These are phyloP conservation scores for Hypsopygia costalis DNA, from an alignment of 2,888 invertebrate species.

Conservation along the genomic window DNA sequence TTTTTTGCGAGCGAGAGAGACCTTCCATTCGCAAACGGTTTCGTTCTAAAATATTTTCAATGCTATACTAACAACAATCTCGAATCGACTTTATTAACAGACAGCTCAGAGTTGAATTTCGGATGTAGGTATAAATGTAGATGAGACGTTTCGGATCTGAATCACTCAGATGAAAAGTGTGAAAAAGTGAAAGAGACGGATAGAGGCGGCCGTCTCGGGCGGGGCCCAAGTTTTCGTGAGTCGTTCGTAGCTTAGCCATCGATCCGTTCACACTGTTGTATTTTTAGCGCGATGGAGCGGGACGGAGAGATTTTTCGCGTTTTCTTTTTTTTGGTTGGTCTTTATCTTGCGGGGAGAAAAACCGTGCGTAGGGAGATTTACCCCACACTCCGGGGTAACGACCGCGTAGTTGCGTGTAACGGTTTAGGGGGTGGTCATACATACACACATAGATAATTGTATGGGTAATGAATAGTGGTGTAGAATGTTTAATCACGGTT, in stretches of 20 bases:
- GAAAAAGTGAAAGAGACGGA: constrained; percentile 80
- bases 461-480: constrained; percentile 74
- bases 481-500: constrained; percentile 75
- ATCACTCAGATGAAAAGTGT: constrained; percentile 68
- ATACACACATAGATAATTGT: constrained; percentile 35
- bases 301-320: constrained; percentile 73
- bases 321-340: constrained; percentile 79
- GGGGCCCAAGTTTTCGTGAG: constrained; percentile 79
- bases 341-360: constrained; percentile 77
- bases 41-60: constrained; percentile 78
- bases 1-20: constrained; percentile 80
- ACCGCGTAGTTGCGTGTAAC: constrained; percentile 69
- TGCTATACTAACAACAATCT: constrained; percentile 18
- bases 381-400: constrained; percentile 30
- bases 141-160: constrained; percentile 29
- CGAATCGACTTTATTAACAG: constrained; percentile 16
- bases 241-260: constrained; percentile 75
- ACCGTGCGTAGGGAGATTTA: constrained; percentile 58
- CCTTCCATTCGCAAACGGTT: constrained; percentile 70
- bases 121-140: background rate
- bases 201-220: constrained; percentile 78
- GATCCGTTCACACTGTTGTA: constrained; percentile 52
- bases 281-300: constrained; percentile 39
- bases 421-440: constrained; percentile 60
- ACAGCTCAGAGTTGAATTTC: constrained; percentile 22